A percentile compares a stretch with the other conserved stretches of the same genome.
phyloP scores from a whole-genome alignment of 2,888 invertebrate genomes.

The Caenorhabditis macrosperma region DNA sequence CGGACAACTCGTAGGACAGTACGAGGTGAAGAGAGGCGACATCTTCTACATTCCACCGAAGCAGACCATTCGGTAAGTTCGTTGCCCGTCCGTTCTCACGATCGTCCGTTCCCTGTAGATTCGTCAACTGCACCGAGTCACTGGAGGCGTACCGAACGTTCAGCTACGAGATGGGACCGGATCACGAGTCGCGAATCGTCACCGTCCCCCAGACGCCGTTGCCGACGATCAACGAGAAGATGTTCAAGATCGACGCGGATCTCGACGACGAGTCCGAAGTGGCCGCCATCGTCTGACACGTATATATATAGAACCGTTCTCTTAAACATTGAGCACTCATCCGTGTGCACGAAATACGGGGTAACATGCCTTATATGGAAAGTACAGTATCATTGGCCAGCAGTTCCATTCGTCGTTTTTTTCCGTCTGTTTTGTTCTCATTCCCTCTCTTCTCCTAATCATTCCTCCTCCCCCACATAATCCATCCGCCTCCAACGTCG shows the following conservation, averaged over 20 bases:
- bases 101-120: slow-evolving; percentile 31
- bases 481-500: slow-evolving; percentile 15
- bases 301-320: not conserved
- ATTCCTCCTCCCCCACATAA: not conserved
- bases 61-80: slow-evolving; percentile 58
- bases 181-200: slow-evolving; percentile 67
- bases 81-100: too few species aligned
- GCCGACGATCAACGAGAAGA: slow-evolving; percentile 38
- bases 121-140: slow-evolving; percentile 52
- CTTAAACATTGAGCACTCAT: slow-evolving; percentile 9
- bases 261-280: slow-evolving; percentile 40
- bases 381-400: slow-evolving; percentile 30
- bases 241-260: slow-evolving; percentile 52
- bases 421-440: slow-evolving; percentile 4
- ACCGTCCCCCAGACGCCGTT: not conserved
- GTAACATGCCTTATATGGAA: slow-evolving; percentile 31
- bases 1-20: slow-evolving; percentile 35
- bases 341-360: slow-evolving; percentile 56
- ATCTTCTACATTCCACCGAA: slow-evolving; percentile 76
- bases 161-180: slow-evolving; percentile 77
- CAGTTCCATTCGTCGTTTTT: slow-evolving; percentile 10
- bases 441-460: not conserved
- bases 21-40: slow-evolving; percentile 70
- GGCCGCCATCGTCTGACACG: slow-evolving; percentile 4
- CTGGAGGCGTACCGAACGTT: slow-evolving; percentile 78